Conservation (phyloP, 2,113 vertebrate genomes). For the Oophaga pumilio region DNA sequence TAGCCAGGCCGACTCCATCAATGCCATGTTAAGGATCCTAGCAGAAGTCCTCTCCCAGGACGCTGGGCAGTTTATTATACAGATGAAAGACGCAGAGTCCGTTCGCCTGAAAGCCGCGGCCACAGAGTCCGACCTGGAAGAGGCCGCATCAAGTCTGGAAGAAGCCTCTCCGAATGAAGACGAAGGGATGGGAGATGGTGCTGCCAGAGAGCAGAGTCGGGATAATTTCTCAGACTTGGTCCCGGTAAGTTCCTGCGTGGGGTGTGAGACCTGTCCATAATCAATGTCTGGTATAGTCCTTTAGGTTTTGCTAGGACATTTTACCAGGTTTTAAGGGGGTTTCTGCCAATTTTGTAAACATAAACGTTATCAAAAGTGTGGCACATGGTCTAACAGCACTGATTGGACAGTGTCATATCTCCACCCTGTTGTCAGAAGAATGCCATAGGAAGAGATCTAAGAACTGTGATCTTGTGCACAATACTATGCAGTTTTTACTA, state of each 20-base stretch:
- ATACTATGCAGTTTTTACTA: background rate
- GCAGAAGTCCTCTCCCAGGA: slow-evolving; percentile 82
- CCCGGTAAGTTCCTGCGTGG: slow-evolving; percentile 79
- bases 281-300: too few species aligned
- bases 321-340: too few species aligned
- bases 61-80: slow-evolving; percentile 72
- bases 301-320: too few species aligned
- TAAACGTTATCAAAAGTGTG: too few species aligned
- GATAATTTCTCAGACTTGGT: slow-evolving; percentile 84
- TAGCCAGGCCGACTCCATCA: slow-evolving; percentile 83
- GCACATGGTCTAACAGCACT: too few species aligned
- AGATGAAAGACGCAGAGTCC: slow-evolving; percentile 74
- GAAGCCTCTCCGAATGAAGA: slow-evolving; percentile 62
- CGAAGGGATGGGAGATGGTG: slow-evolving; percentile 72
- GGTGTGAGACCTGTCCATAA: background rate
- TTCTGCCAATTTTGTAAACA: too few species aligned
- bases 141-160: slow-evolving; percentile 59
- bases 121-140: slow-evolving; percentile 66
- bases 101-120: slow-evolving; percentile 64
- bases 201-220: slow-evolving; percentile 69
- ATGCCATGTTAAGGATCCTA: slow-evolving; percentile 82
- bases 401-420: too few species aligned
- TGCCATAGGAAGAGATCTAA: too few species aligned
- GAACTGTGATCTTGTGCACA: too few species aligned
- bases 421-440: too few species aligned